phyloP scores from a whole-genome alignment of 2,113 vertebrate species.

The Tychaedon coryphoeus region DNA sequence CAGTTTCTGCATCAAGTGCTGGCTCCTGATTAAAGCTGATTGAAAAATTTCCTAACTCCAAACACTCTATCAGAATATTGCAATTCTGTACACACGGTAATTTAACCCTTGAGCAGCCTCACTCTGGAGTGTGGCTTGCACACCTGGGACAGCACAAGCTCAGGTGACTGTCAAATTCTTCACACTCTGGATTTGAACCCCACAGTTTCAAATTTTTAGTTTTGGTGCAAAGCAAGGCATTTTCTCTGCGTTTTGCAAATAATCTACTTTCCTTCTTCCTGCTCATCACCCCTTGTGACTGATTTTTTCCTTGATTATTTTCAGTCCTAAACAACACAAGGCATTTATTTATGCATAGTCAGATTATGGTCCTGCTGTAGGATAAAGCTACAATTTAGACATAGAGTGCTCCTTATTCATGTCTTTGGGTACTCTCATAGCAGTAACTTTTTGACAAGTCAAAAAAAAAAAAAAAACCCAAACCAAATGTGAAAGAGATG shows the following conservation, averaged over 20 bases:
- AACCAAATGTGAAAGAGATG: neutral
- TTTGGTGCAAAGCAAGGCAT: neutral
- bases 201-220: neutral
- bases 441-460: neutral
- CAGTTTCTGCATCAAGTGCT: neutral
- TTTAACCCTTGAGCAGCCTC: neutral
- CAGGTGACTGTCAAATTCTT: neutral
- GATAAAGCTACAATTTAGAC: neutral
- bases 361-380: neutral
- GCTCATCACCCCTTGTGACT: neutral
- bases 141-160: rapidly evolving
- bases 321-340: neutral
- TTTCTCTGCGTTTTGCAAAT: neutral
- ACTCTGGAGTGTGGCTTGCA: neutral
- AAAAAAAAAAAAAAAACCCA: neutral
- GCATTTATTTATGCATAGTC: neutral
- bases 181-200: neutral
- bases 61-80: neutral
- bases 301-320: neutral
- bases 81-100: neutral
- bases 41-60: neutral
- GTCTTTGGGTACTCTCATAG: neutral
- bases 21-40: neutral
- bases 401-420: neutral
- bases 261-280: neutral